A percentile compares a stretch with the other conserved stretches of the same genome.
Evolutionary conservation across 2,888 invertebrate genomes (phyloP).

Genomic region (Drosophila flavopinicola): DNA sequence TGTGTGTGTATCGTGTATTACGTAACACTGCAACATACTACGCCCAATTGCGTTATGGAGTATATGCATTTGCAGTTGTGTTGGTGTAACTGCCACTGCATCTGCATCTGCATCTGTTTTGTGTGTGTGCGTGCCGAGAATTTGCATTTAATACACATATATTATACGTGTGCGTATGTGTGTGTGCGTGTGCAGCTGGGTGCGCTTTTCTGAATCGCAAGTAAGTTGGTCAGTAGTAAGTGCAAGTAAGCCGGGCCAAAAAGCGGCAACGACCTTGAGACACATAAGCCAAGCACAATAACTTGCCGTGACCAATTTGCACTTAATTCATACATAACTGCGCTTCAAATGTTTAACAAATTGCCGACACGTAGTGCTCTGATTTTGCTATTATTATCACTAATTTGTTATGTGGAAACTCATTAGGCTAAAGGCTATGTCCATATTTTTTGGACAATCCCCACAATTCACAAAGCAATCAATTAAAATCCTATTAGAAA

Average conservation of each 20-base stretch:
- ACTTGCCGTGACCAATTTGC: slow-evolving; percentile 60
- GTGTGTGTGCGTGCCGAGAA: slow-evolving; percentile 54
- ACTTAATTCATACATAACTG: slow-evolving; percentile 41
- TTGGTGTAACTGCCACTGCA: slow-evolving; percentile 21
- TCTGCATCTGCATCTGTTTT: slow-evolving; percentile 21
- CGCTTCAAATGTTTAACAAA: slow-evolving; percentile 38
- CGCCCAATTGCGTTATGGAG: slow-evolving; percentile 70
- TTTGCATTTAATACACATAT: slow-evolving; percentile 41
- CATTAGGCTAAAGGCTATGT: slow-evolving; percentile 45
- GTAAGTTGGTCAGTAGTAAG: slow-evolving; percentile 46
- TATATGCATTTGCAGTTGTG: slow-evolving; percentile 25
- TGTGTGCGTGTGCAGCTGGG: slow-evolving; percentile 36
- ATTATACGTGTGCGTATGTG: background rate
- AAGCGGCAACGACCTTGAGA: slow-evolving; percentile 61
- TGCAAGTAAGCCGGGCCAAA: slow-evolving; percentile 27
- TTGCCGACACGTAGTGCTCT: slow-evolving; percentile 43
- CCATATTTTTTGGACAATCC: slow-evolving; percentile 30
- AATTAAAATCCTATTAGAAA: slow-evolving; percentile 59
- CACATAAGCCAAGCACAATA: slow-evolving; percentile 50
- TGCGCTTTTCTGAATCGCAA: slow-evolving; percentile 52
- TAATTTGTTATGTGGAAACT: slow-evolving; percentile 46
- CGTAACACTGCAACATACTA: slow-evolving; percentile 58
- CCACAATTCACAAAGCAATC: slow-evolving; percentile 53
- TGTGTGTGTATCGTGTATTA: slow-evolving; percentile 47
- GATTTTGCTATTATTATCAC: slow-evolving; percentile 40